phyloP scores from a whole-genome alignment of 1,140 invertebrate species.

The Sycophaga agraensis region DNA sequence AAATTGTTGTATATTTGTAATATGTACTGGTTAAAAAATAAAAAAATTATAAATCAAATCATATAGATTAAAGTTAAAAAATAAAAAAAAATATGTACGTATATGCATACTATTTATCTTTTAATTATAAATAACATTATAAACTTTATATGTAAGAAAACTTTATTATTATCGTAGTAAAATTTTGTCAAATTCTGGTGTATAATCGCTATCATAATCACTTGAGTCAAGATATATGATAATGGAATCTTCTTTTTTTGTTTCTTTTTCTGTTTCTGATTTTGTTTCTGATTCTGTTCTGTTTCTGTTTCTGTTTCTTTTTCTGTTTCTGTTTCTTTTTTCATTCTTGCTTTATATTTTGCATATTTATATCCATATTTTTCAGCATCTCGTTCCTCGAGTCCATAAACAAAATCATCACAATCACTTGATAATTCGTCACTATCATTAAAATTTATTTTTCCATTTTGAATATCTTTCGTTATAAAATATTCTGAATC shows the following conservation, averaged over 20 bases:
- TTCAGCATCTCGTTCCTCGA: slow-evolving; percentile 57
- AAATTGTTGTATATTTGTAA: no score
- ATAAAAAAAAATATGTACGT: neutral
- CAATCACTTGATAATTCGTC: slow-evolving; percentile 42
- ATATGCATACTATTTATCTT: no score
- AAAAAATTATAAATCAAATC: slow-evolving; percentile 5
- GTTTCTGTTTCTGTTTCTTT: no score
- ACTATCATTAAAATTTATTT: slow-evolving; percentile 37
- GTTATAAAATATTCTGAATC: slow-evolving; percentile 41
- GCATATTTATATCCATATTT: slow-evolving; percentile 60
- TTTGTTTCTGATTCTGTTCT: no score
- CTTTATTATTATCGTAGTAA: no score
- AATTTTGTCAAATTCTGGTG: neutral
- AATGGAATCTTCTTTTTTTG: no score
- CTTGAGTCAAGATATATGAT: no score
- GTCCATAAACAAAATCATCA: slow-evolving; percentile 54
- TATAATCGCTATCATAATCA: slow-evolving; percentile 27
- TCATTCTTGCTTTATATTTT: slow-evolving; percentile 57
- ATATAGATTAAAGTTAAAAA: neutral
- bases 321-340: slow-evolving; percentile 42
- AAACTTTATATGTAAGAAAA: no score
- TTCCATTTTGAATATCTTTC: slow-evolving; percentile 46
- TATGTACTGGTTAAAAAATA: no score
- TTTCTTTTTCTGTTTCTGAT: no score
- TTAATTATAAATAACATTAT: no score